phyloP scores from a whole-genome alignment of 1,140 invertebrate genomes.

The Adoxophyes honmai region DNA sequence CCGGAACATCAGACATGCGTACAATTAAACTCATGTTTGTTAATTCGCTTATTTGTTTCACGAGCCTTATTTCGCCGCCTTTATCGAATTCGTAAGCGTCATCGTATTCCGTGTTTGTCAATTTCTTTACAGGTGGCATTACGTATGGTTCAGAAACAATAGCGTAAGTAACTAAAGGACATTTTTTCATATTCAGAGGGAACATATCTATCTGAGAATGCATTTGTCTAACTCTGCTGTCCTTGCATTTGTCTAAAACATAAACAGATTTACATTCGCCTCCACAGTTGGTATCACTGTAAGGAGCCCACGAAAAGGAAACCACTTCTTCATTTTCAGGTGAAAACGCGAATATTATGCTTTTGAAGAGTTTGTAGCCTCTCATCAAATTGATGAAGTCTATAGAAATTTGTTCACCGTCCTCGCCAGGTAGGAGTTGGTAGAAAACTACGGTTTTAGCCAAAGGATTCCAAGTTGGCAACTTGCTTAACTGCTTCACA shows the following conservation, averaged over 20 bases:
- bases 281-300: constrained; percentile 64
- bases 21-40: constrained; percentile 67
- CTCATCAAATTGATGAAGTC: constrained; percentile 62
- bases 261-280: constrained; percentile 63
- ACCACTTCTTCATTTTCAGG: constrained; percentile 46
- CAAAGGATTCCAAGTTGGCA: constrained; percentile 74
- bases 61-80: constrained; percentile 68
- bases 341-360: constrained; percentile 63
- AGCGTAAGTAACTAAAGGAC: constrained; percentile 65
- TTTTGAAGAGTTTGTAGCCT: constrained; percentile 59
- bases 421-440: constrained; percentile 43
- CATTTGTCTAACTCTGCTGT: constrained; percentile 52
- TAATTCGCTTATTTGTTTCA: constrained; percentile 68
- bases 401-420: constrained; percentile 45
- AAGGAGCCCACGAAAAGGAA: constrained; percentile 70
- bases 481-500: constrained; percentile 62
- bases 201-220: constrained; percentile 53
- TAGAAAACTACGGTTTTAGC: constrained; percentile 71
- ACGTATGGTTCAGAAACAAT: constrained; percentile 72
- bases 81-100: constrained; percentile 65
- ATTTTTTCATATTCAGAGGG: constrained; percentile 62
- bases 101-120: constrained; percentile 41
- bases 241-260: constrained; percentile 63
- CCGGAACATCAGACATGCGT: constrained; percentile 52
- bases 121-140: constrained; percentile 55